Evolutionary conservation across 2,888 invertebrate genomes (phyloP).

Genomic region (Seira ritae): DNA sequence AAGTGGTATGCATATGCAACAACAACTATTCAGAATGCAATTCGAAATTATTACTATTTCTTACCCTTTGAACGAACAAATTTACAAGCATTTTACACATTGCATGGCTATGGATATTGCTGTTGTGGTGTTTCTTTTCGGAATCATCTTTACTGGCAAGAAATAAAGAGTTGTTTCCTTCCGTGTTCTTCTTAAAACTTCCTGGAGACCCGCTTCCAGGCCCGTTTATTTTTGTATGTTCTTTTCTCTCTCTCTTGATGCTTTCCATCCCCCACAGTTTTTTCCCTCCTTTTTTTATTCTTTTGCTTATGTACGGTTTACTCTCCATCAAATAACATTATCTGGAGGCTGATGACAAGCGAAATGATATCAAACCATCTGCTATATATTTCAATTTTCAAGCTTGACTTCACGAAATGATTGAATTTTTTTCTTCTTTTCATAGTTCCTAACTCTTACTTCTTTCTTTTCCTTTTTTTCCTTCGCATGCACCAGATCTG

Average conservation of each 20-base stretch:
- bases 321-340: constrained; percentile 74
- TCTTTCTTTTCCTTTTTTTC: constrained; percentile 20
- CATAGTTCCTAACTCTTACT: constrained; percentile 24
- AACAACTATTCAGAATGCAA: too few relatives aligned
- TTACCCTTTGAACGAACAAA: too few relatives aligned
- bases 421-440: constrained; percentile 73
- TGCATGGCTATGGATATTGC: too few relatives aligned
- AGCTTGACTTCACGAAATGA: constrained; percentile 74
- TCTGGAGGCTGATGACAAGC: constrained; percentile 74
- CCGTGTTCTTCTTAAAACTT: constrained; percentile 54
- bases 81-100: too few relatives aligned
- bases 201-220: constrained; percentile 60
- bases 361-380: constrained; percentile 74
- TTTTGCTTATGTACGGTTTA: constrained; percentile 37
- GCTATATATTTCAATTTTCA: constrained; percentile 74
- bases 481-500: constrained; percentile 24
- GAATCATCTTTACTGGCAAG: constrained; percentile 47
- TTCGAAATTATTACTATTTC: too few relatives aligned
- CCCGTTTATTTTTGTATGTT: constrained; percentile 24
- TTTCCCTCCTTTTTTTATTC: constrained; percentile 37
- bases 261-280: constrained; percentile 24
- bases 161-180: constrained; percentile 61
- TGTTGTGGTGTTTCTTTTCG: too few relatives aligned
- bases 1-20: too few relatives aligned
- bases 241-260: constrained; percentile 32